Percentiles rank a stretch among this genome's conserved stretches.
phyloP scores from a whole-genome alignment of 2,797 vertebrate species.

The Lithobates pipiens region DNA sequence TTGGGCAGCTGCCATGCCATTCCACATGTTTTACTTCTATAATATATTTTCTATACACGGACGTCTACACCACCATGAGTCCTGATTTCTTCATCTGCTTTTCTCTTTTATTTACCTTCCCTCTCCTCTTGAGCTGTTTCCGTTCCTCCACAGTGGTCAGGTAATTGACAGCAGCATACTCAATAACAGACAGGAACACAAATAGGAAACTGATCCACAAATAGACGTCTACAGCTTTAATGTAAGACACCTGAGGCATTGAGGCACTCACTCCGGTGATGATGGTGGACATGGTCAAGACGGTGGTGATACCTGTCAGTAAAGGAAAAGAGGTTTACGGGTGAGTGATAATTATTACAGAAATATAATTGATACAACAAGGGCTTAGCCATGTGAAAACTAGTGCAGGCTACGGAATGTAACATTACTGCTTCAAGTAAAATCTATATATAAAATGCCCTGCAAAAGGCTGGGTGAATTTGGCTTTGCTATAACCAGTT shows the following conservation, averaged over 20 bases:
- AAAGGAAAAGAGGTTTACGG: conserved; percentile 19
- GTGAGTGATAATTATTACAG: background rate
- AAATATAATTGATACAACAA: background rate
- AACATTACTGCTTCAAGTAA: too few species aligned
- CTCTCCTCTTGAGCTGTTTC: conserved; percentile 80
- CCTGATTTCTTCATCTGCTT: background rate
- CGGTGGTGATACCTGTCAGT: conserved; percentile 86
- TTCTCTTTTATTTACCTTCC: conserved; percentile 76
- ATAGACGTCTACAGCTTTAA: conserved; percentile 91
- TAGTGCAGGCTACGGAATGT: background rate
- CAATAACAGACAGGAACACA: conserved; percentile 89
- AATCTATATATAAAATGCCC: too few species aligned
- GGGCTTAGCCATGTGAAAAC: background rate
- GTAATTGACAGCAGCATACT: conserved; percentile 91
- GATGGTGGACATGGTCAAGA: conserved; percentile 92
- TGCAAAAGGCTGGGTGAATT: too few species aligned
- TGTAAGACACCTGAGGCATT: conserved; percentile 92
- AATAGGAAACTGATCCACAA: conserved; percentile 93
- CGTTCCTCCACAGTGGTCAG: conserved; percentile 89
- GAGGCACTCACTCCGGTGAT: conserved; percentile 89
- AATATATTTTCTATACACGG: background rate
- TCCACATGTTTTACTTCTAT: background rate
- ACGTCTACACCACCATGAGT: background rate
- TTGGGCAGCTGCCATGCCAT: too few species aligned
- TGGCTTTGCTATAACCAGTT: too few species aligned